A percentile compares a stretch with the other conserved stretches of the same genome.
These are phyloP conservation scores for Abrostola triplasia DNA, from an alignment of 2,888 invertebrate species.

Conservation along the genomic window DNA sequence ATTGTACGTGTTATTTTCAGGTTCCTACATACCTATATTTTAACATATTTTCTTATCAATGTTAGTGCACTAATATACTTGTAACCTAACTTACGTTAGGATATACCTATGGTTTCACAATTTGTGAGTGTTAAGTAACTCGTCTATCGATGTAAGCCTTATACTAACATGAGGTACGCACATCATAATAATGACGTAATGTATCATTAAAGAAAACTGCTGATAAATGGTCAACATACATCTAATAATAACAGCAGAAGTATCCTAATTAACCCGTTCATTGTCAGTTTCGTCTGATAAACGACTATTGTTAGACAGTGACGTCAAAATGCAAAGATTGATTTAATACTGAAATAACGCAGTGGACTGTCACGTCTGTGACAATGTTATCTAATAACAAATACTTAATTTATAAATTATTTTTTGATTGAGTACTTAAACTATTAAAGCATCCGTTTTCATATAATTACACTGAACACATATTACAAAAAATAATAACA, in stretches of 20 bases:
- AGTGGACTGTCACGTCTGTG: conserved; percentile 14
- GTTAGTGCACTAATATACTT: too few species aligned
- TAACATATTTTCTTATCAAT: too few species aligned
- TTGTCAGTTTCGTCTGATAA: conserved; percentile 41
- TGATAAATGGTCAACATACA: conserved; percentile 28
- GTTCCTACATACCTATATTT: too few species aligned
- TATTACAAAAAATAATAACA: conserved; percentile 12
- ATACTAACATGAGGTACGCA: conserved; percentile 10
- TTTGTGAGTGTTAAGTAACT: conserved; percentile 2
- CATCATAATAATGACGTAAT: conserved; percentile 23
- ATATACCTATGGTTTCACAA: too few species aligned
- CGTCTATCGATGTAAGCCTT: conserved; percentile 10
- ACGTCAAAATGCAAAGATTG: conserved; percentile 51
- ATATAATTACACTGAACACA: conserved; percentile 16
- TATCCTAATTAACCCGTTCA: conserved; percentile 29
- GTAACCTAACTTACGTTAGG: too few species aligned
- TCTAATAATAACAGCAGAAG: conserved; percentile 24
- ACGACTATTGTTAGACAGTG: conserved; percentile 53
- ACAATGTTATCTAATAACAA: background rate
- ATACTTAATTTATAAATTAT: background rate
- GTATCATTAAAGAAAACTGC: conserved; percentile 33
- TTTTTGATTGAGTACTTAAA: too few species aligned
- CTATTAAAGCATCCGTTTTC: background rate
- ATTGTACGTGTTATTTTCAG: too few species aligned
- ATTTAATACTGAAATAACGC: conserved; percentile 19